These are phyloP conservation scores for Nemotelus nigrinus DNA, from an alignment of 2,888 invertebrate species.

Conservation along the genomic window DNA sequence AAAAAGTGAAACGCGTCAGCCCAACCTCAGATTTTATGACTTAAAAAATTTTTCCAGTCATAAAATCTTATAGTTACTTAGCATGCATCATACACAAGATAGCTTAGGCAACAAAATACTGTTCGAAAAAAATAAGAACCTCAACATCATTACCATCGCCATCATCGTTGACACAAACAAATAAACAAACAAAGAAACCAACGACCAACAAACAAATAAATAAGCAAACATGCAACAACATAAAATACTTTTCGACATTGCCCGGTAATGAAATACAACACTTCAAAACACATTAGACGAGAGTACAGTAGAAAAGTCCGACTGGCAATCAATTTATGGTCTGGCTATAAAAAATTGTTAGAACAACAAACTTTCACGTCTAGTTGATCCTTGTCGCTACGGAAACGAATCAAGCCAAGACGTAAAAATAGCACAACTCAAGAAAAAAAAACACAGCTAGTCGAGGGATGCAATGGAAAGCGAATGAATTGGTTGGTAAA, in stretches of 20 bases:
- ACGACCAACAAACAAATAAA: neutral
- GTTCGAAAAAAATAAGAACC: neutral
- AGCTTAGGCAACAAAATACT: neutral
- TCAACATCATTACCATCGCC: neutral
- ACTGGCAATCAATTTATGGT: slow-evolving; percentile 13
- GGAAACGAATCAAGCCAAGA: too few relatives aligned
- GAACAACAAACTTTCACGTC: too few relatives aligned
- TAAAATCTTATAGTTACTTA: slow-evolving; percentile 11
- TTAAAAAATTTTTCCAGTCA: neutral
- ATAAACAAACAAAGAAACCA: neutral
- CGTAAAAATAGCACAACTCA: too few relatives aligned
- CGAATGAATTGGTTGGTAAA: too few relatives aligned
- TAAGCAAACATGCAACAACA: slow-evolving; percentile 35
- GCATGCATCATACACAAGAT: neutral
- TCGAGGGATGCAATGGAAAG: too few relatives aligned
- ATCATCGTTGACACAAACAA: neutral
- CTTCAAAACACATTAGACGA: slow-evolving; percentile 39
- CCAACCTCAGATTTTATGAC: neutral
- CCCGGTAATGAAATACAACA: slow-evolving; percentile 40
- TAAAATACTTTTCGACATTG: slow-evolving; percentile 41
- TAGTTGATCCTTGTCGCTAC: too few relatives aligned
- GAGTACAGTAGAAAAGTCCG: neutral
- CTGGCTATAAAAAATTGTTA: neutral
- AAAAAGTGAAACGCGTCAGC: neutral
- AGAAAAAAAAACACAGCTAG: too few relatives aligned